These are phyloP conservation scores for Amphiprion clarkii DNA, from an alignment of 2,797 vertebrate genomes.

Conservation along the genomic window DNA sequence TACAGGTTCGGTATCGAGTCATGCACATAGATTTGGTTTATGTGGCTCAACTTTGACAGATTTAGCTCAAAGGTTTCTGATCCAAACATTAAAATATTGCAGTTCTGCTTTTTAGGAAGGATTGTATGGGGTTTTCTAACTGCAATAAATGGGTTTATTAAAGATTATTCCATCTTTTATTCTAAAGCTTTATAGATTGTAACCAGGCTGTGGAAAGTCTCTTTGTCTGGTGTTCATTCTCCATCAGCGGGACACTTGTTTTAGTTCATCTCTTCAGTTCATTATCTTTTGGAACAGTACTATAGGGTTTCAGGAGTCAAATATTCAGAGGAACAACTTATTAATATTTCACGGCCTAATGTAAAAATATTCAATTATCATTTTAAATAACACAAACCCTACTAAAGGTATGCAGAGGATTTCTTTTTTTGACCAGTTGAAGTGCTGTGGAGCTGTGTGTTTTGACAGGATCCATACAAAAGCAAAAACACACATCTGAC, in stretches of 20 bases:
- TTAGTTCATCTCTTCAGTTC: not conserved
- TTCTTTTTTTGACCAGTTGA: too few species aligned
- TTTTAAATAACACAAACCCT: not conserved
- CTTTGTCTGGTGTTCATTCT: not conserved
- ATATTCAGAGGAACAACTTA: not conserved
- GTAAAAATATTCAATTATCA: not conserved
- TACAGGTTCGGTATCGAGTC: not conserved
- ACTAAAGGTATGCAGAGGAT: too few species aligned
- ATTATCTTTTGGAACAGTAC: not conserved
- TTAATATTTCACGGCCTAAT: not conserved
- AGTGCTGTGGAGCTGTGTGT: too few species aligned
- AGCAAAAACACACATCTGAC: too few species aligned
- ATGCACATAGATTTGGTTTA: not conserved
- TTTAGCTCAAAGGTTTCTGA: not conserved
- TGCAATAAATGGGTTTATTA: not conserved
- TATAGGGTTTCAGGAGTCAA: not conserved
- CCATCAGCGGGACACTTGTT: not conserved
- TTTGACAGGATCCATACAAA: too few species aligned
- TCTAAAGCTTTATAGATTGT: too few species aligned
- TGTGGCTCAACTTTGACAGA: not conserved
- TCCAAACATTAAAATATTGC: not conserved
- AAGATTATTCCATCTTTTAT: not conserved
- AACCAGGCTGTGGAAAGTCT: too few species aligned
- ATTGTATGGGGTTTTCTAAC: not conserved
- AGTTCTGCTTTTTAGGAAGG: not conserved